Conservation (phyloP, 2,797 vertebrate species). For the Pteronotus mesoamericanus region DNA sequence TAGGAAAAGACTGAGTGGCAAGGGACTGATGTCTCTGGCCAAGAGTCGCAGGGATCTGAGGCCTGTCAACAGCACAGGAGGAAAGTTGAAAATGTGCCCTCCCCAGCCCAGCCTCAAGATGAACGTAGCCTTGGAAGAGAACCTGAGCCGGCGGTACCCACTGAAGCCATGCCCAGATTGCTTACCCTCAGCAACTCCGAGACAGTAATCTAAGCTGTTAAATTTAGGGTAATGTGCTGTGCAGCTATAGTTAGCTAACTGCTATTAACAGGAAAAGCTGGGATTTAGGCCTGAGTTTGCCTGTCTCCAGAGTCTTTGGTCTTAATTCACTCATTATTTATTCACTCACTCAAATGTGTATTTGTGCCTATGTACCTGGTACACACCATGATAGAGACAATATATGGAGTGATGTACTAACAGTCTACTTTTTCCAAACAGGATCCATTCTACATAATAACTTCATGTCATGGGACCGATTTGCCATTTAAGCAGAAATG, state of each 20-base stretch:
- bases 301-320: not conserved
- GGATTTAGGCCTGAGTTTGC: not conserved
- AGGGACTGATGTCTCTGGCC: not conserved
- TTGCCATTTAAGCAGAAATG: not conserved
- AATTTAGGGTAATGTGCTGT: not conserved
- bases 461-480: not conserved
- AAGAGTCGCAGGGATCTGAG: not conserved
- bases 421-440: not conserved
- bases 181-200: not conserved
- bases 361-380: not conserved
- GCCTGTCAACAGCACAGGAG: no score
- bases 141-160: not conserved
- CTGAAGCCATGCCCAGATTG: not conserved
- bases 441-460: not conserved
- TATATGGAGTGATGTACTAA: not conserved
- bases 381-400: not conserved
- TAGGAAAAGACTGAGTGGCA: not conserved
- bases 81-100: not conserved
- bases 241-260: not conserved
- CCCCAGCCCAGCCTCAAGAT: not conserved
- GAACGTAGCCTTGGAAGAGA: not conserved
- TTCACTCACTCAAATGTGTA: not conserved
- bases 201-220: not conserved
- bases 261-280: not conserved
- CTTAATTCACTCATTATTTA: not conserved